Evolutionary conservation across 2,888 invertebrate species (phyloP).

Genomic region (Ennomos erosarius): DNA sequence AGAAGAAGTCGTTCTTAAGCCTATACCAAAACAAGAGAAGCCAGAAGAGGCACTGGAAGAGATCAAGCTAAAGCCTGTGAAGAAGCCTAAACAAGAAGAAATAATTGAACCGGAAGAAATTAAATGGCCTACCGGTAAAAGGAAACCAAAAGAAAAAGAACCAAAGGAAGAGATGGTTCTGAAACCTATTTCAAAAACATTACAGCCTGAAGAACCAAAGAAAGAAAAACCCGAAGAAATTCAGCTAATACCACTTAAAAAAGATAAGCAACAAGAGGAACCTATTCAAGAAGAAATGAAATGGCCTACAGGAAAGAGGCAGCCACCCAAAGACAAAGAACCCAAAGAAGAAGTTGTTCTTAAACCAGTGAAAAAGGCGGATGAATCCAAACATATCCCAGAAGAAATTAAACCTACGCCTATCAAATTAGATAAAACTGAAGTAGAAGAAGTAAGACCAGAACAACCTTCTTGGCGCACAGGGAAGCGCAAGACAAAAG

Average conservation of each 20-base stretch:
- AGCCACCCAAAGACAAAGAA: slow-evolving; percentile 62
- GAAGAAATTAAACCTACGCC: slow-evolving; percentile 71
- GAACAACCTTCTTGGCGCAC: slow-evolving; percentile 54
- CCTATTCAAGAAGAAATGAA: slow-evolving; percentile 46
- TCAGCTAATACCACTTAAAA: slow-evolving; percentile 34
- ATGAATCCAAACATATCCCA: slow-evolving; percentile 74
- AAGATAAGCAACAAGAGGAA: slow-evolving; percentile 46
- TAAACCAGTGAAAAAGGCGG: slow-evolving; percentile 68
- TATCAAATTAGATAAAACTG: slow-evolving; percentile 46
- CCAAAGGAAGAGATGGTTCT: neutral
- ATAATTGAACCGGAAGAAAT: slow-evolving; percentile 42
- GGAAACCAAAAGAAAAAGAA: too few relatives aligned
- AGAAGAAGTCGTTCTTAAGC: slow-evolving; percentile 73
- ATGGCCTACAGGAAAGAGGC: slow-evolving; percentile 54
- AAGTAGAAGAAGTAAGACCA: slow-evolving; percentile 55
- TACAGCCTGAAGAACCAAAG: slow-evolving; percentile 38
- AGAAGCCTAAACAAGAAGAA: slow-evolving; percentile 64
- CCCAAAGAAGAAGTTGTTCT: slow-evolving; percentile 64
- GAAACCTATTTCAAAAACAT: too few relatives aligned
- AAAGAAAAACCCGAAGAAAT: slow-evolving; percentile 46
- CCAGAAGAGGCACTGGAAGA: slow-evolving; percentile 57
- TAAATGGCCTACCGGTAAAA: slow-evolving; percentile 44
- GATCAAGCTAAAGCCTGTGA: slow-evolving; percentile 69
- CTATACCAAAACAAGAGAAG: slow-evolving; percentile 66
- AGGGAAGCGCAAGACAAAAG: slow-evolving; percentile 55